Conservation (phyloP, 2,113 vertebrate genomes). For the Aspiorhynchus laticeps region DNA sequence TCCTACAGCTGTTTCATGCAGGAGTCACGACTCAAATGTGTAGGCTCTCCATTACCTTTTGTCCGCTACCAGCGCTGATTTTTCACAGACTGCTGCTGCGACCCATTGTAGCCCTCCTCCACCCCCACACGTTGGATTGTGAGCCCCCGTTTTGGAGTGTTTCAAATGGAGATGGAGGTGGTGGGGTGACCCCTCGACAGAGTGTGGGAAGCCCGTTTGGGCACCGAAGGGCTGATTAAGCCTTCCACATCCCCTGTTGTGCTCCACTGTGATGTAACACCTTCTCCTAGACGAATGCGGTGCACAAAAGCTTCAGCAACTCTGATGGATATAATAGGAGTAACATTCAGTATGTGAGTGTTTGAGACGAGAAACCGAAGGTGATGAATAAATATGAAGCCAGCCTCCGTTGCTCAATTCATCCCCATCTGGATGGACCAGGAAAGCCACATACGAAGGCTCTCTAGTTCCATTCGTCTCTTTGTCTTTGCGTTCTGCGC, state of each 20-base stretch:
- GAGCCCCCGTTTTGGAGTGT: slow-evolving; percentile 55
- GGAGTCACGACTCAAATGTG: slow-evolving; percentile 77
- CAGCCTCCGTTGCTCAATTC: slow-evolving; percentile 70
- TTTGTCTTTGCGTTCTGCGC: slow-evolving; percentile 39
- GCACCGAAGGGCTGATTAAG: slow-evolving; percentile 47
- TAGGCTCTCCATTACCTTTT: slow-evolving; percentile 68
- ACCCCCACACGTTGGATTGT: slow-evolving; percentile 48
- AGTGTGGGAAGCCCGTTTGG: slow-evolving; percentile 52
- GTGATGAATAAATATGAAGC: slow-evolving; percentile 79
- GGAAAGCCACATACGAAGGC: slow-evolving; percentile 54
- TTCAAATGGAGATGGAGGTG: slow-evolving; percentile 60
- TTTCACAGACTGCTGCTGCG: slow-evolving; percentile 48
- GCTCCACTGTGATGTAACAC: slow-evolving; percentile 55
- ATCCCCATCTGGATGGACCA: slow-evolving; percentile 64
- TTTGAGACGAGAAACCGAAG: slow-evolving; percentile 51
- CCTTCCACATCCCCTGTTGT: slow-evolving; percentile 50
- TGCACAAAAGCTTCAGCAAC: slow-evolving; percentile 50
- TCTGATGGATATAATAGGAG: slow-evolving; percentile 49
- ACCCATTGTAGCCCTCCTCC: slow-evolving; percentile 51
- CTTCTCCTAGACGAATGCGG: slow-evolving; percentile 33
- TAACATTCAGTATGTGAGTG: slow-evolving; percentile 21
- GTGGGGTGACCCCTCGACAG: slow-evolving; percentile 44
- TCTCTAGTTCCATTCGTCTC: slow-evolving; percentile 19
- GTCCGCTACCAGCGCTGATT: slow-evolving; percentile 41
- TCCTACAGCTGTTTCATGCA: slow-evolving; percentile 77